A percentile compares a stretch with the other conserved stretches of the same genome.
These are phyloP conservation scores for Nemapogon koenigi DNA, from an alignment of 2,888 invertebrate species.

Conservation along the genomic window DNA sequence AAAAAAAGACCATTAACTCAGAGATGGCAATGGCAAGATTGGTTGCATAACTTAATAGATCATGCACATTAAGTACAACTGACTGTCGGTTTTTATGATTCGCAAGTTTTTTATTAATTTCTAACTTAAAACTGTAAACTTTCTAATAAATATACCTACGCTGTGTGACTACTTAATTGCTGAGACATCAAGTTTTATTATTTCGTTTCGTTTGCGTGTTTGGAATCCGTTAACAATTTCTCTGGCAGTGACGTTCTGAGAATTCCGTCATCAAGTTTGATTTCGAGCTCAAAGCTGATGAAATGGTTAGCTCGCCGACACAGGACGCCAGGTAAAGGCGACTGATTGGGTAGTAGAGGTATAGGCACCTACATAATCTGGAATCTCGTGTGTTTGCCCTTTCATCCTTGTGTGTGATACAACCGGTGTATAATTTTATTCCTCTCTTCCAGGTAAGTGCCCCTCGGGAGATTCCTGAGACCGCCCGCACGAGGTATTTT, in stretches of 20 bases:
- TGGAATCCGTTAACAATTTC: slow-evolving; percentile 24
- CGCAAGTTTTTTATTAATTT: no score
- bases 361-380: no score
- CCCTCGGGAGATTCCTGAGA: slow-evolving; percentile 22
- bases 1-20: slow-evolving; percentile 7
- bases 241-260: slow-evolving; percentile 24
- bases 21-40: slow-evolving; percentile 11
- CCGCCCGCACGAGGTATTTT: slow-evolving; percentile 21
- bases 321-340: slow-evolving; percentile 27
- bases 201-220: no score
- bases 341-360: no score
- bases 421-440: slow-evolving; percentile 26
- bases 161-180: no score
- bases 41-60: slow-evolving; percentile 10
- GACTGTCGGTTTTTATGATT: no score
- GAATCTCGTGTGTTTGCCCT: slow-evolving; percentile 30
- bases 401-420: slow-evolving; percentile 28
- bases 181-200: no score
- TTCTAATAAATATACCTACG: no score
- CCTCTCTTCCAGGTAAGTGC: slow-evolving; percentile 28
- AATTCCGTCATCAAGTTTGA: slow-evolving; percentile 24
- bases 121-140: no score
- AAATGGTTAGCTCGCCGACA: neutral
- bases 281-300: slow-evolving; percentile 1
- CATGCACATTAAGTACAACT: no score